phyloP scores from a whole-genome alignment of 2,888 invertebrate genomes.

The Anoncus sp. region DNA sequence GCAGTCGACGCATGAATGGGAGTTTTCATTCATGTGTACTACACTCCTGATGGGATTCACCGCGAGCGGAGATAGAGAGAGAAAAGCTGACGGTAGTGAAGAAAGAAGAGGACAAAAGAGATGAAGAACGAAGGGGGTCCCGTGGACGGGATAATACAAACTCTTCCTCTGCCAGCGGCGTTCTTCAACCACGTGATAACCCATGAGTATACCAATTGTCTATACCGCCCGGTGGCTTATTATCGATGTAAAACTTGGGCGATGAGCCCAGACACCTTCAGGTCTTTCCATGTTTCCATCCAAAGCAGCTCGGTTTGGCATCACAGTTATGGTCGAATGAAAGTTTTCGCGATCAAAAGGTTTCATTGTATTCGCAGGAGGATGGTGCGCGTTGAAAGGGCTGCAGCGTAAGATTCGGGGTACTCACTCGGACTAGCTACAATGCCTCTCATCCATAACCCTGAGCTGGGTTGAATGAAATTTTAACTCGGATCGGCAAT shows the following conservation, averaged over 20 bases:
- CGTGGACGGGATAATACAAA: slow-evolving; percentile 24
- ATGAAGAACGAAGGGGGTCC: slow-evolving; percentile 34
- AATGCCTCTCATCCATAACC: too few relatives aligned
- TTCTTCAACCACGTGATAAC: slow-evolving; percentile 35
- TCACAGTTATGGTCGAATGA: neutral
- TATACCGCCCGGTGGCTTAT: neutral
- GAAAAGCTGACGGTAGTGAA: neutral
- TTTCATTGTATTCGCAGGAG: neutral
- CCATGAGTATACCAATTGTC: slow-evolving; percentile 34
- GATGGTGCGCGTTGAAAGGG: too few relatives aligned
- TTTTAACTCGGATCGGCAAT: neutral
- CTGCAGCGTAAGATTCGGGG: too few relatives aligned
- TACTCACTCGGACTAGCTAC: too few relatives aligned
- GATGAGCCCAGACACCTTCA: neutral
- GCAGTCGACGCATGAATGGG: slow-evolving; percentile 76
- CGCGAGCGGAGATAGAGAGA: slow-evolving; percentile 33
- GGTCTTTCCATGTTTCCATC: neutral
- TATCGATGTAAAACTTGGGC: slow-evolving; percentile 18
- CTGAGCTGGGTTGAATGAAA: neutral
- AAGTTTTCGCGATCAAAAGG: neutral
- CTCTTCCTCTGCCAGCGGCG: slow-evolving; percentile 5
- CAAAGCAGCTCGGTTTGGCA: neutral
- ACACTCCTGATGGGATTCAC: slow-evolving; percentile 46
- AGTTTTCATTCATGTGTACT: slow-evolving; percentile 74
- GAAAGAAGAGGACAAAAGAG: slow-evolving; percentile 26